Conservation (phyloP, 2,888 invertebrate genomes). For the Pachydiplax longipennis region DNA sequence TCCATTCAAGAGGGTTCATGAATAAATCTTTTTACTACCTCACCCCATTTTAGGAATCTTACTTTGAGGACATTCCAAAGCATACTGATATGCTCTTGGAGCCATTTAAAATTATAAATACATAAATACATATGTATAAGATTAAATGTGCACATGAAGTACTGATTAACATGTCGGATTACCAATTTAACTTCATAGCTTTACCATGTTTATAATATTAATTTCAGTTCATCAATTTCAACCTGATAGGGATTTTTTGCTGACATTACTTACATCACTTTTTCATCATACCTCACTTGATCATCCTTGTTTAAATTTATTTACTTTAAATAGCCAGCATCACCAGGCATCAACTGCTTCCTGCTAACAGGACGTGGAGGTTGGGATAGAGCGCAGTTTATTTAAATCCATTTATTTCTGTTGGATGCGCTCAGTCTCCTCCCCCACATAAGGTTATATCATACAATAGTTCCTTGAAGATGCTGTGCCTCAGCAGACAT, state of each 20-base stretch:
- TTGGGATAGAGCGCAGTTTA: conserved; percentile 28
- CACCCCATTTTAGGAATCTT: conserved; percentile 17
- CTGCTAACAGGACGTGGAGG: conserved; percentile 18
- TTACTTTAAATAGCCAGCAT: background rate
- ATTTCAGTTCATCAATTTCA: background rate
- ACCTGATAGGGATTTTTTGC: background rate
- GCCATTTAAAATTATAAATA: conserved; percentile 22
- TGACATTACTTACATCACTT: background rate
- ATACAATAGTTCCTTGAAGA: conserved; percentile 91
- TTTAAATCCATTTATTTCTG: conserved; percentile 76
- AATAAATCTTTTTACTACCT: conserved; percentile 18
- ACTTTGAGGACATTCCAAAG: conserved; percentile 15
- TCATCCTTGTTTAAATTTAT: background rate
- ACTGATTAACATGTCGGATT: conserved; percentile 15
- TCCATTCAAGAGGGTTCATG: conserved; percentile 34
- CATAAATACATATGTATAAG: conserved; percentile 37
- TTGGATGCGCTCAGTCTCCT: conserved; percentile 81
- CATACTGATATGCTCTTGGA: conserved; percentile 31
- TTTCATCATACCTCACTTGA: background rate
- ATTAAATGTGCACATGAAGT: conserved; percentile 10
- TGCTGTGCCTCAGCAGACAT: conserved; percentile 70
- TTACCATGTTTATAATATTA: conserved; percentile 6
- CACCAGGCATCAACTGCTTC: conserved; percentile 17
- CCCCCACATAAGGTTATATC: conserved; percentile 94
- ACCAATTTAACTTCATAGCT: conserved; percentile 11